phyloP scores from a whole-genome alignment of 2,113 vertebrate genomes.

The Steatornis caripensis region DNA sequence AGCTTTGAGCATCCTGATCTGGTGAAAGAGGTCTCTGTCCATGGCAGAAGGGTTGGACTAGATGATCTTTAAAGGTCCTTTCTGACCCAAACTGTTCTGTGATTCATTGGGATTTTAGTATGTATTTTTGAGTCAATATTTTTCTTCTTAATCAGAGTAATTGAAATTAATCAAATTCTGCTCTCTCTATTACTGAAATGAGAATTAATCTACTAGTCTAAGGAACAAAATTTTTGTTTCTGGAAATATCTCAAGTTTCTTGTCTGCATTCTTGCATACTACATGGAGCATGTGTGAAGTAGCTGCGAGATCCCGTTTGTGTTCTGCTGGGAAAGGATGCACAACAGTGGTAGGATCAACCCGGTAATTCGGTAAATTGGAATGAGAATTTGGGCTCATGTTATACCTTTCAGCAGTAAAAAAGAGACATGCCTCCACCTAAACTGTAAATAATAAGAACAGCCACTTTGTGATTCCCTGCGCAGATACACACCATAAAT shows the following conservation, averaged over 20 bases:
- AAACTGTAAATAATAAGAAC: neutral
- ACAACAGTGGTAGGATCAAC: neutral
- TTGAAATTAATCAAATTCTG: neutral
- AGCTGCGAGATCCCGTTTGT: neutral
- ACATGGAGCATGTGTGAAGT: neutral
- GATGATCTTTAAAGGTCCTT: neutral
- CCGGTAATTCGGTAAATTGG: neutral
- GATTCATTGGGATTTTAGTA: neutral
- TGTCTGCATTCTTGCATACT: neutral
- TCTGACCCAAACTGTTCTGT: neutral
- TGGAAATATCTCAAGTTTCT: neutral
- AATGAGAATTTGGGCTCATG: neutral
- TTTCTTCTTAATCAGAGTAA: neutral
- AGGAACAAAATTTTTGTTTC: neutral
- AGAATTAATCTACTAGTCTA: neutral
- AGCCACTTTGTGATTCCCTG: neutral
- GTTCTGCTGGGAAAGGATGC: neutral
- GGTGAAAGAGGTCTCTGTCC: neutral
- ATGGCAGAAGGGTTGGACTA: neutral
- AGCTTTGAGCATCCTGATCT: neutral
- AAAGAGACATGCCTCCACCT: neutral
- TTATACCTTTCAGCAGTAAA: neutral
- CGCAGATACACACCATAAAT: fast-evolving
- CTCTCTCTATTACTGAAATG: fast-evolving
- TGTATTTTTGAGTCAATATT: neutral